A percentile compares a stretch with the other conserved stretches of the same genome.
phyloP scores from a whole-genome alignment of 1,140 invertebrate genomes.

The Asbolus verrucosus region DNA sequence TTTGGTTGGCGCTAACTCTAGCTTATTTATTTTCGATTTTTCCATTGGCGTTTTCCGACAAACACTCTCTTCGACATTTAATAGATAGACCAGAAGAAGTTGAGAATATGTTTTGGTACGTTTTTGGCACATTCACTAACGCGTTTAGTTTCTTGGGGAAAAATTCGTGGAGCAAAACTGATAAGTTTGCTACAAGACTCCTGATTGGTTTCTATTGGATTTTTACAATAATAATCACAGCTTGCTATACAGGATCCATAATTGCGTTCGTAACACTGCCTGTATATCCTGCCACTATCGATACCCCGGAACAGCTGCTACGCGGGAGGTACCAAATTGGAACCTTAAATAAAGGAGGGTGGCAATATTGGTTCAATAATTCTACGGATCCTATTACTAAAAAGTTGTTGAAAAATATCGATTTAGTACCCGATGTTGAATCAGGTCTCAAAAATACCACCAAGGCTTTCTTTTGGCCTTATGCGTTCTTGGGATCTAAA shows the following conservation, averaged over 20 bases:
- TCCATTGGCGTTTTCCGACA: conserved; percentile 77
- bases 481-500: conserved; percentile 78
- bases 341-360: conserved; percentile 78
- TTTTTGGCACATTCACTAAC: conserved; percentile 85
- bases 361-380: conserved; percentile 76
- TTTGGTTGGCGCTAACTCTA: conserved; percentile 77
- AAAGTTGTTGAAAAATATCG: conserved; percentile 73
- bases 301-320: conserved; percentile 73
- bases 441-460: conserved; percentile 77
- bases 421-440: conserved; percentile 73
- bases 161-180: conserved; percentile 75
- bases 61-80: conserved; percentile 72
- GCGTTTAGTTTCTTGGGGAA: conserved; percentile 78
- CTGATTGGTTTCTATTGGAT: conserved; percentile 84
- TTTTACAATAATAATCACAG: conserved; percentile 83
- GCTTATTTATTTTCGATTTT: conserved; percentile 79
- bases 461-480: conserved; percentile 77
- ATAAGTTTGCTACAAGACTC: conserved; percentile 75
- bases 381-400: conserved; percentile 70
- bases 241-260: conserved; percentile 82
- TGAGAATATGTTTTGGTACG: conserved; percentile 84
- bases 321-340: conserved; percentile 71
- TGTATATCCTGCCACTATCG: conserved; percentile 75
- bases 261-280: conserved; percentile 84
- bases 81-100: conserved; percentile 75